Percentiles rank a stretch among this genome's conserved stretches.
phyloP scores from a whole-genome alignment of 2,888 invertebrate species.

The Abrostola triplasia region DNA sequence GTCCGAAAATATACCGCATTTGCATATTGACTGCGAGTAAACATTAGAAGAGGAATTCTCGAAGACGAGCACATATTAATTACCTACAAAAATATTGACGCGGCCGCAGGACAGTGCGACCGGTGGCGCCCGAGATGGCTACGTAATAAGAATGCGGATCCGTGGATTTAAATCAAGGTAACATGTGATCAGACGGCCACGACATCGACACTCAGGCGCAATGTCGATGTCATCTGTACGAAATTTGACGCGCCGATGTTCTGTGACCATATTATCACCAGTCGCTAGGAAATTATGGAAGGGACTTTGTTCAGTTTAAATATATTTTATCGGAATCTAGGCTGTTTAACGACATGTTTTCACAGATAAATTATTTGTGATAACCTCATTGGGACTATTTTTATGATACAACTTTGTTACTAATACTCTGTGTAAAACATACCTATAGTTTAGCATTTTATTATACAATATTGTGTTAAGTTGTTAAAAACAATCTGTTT shows the following conservation, averaged over 20 bases:
- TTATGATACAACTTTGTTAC: slow-evolving; percentile 28
- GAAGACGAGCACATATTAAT: slow-evolving; percentile 76
- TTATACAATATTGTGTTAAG: slow-evolving; percentile 30
- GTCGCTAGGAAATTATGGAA: neutral
- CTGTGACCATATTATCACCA: slow-evolving; percentile 16
- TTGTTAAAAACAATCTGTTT: slow-evolving; percentile 16
- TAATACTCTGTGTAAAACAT: slow-evolving; percentile 28
- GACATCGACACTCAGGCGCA: slow-evolving; percentile 63
- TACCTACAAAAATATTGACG: slow-evolving; percentile 85
- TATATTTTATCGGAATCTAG: slow-evolving; percentile 25
- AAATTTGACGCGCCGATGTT: slow-evolving; percentile 47
- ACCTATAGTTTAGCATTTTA: slow-evolving; percentile 21
- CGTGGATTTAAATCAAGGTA: slow-evolving; percentile 84
- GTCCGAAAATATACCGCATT: slow-evolving; percentile 32
- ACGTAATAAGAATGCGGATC: slow-evolving; percentile 87
- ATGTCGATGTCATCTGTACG: slow-evolving; percentile 58
- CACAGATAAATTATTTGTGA: slow-evolving; percentile 30
- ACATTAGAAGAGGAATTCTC: slow-evolving; percentile 71
- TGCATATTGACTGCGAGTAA: slow-evolving; percentile 61
- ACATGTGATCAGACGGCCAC: slow-evolving; percentile 72
- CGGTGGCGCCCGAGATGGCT: slow-evolving; percentile 78
- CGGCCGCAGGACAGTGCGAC: slow-evolving; percentile 68
- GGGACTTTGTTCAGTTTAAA: slow-evolving; percentile 18
- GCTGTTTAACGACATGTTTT: slow-evolving; percentile 32
- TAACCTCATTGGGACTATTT: slow-evolving; percentile 39